Evolutionary conservation across 1,140 invertebrate genomes (phyloP).

Genomic region (Saccostrea cuccullata): DNA sequence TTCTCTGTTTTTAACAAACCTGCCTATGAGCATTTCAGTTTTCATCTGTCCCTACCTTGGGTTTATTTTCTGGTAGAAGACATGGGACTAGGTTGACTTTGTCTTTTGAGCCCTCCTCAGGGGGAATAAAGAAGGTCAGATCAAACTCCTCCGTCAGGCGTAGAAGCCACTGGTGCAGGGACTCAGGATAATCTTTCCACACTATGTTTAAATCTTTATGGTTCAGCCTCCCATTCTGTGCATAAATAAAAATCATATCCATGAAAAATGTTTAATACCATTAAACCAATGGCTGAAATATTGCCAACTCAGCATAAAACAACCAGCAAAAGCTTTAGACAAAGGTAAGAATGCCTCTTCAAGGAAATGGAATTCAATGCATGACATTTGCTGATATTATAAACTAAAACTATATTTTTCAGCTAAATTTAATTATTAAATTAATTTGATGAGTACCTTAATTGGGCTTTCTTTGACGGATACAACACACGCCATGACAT

Average conservation of each 20-base stretch:
- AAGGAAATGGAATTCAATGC: too few relatives aligned
- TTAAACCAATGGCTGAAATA: too few relatives aligned
- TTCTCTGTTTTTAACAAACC: too few relatives aligned
- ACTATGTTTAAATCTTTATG: constrained; percentile 72
- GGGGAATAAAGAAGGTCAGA: constrained; percentile 72
- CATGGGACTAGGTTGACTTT: constrained; percentile 76
- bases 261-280: too few relatives aligned
- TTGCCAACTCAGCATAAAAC: too few relatives aligned
- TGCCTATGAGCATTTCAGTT: not conserved
- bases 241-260: not conserved
- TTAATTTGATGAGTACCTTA: constrained; percentile 23
- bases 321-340: too few relatives aligned
- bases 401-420: too few relatives aligned
- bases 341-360: too few relatives aligned
- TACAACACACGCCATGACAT: constrained; percentile 77
- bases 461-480: constrained; percentile 72
- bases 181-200: constrained; percentile 72
- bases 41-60: constrained; percentile 63
- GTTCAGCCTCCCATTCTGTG: constrained; percentile 72
- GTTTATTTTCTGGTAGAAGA: constrained; percentile 73
- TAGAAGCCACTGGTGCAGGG: constrained; percentile 74
- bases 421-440: too few relatives aligned
- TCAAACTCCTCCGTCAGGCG: constrained; percentile 78
- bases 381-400: too few relatives aligned
- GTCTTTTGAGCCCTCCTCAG: constrained; percentile 58